Evolutionary conservation across 2,113 vertebrate species (phyloP).

Genomic region (Laticauda laticaudata): DNA sequence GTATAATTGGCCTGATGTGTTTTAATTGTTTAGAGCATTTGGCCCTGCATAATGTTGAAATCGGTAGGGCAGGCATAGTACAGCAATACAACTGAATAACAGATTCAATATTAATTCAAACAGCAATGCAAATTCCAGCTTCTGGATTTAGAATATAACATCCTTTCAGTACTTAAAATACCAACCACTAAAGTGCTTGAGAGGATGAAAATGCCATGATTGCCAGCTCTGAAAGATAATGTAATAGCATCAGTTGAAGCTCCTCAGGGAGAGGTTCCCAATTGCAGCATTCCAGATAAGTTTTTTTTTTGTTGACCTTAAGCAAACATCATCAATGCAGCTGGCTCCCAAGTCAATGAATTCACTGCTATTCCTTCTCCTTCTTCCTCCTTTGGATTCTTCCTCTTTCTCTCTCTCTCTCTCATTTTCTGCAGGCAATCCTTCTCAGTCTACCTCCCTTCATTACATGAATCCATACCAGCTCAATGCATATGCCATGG

Average conservation of each 20-base stretch:
- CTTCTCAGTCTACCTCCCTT: slow-evolving; percentile 88
- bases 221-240: background rate
- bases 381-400: background rate
- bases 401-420: background rate
- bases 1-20: background rate
- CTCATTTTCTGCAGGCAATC: slow-evolving; percentile 72
- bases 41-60: background rate
- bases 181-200: background rate
- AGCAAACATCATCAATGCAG: background rate
- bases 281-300: background rate
- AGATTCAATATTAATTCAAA: background rate
- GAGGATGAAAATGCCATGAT: background rate
- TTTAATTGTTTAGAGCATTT: background rate
- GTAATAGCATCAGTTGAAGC: background rate
- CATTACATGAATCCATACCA: slow-evolving; percentile 97
- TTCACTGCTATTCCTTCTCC: background rate
- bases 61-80: background rate
- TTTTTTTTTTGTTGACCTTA: background rate
- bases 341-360: background rate
- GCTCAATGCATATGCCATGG: slow-evolving; percentile 92
- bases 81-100: background rate
- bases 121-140: background rate
- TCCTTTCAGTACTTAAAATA: background rate
- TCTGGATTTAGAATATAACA: background rate
- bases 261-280: background rate